Evolutionary conservation across 2,797 vertebrate species (phyloP), one percentile per base, ranked within the genome.

Genomic region (Eulemur mongoz): DNA sequence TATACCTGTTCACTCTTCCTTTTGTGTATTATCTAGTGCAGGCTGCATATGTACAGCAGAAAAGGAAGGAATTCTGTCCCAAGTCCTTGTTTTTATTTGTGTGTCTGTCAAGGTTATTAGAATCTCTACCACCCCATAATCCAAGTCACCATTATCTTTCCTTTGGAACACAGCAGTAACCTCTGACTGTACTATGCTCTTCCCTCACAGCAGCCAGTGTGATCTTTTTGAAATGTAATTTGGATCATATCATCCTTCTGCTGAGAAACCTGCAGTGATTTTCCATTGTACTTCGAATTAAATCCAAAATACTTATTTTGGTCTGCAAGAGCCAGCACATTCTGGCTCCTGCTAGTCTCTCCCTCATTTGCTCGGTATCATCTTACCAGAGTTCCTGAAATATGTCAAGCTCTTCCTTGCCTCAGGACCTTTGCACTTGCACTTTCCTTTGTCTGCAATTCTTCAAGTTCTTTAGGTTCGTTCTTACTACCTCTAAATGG

Each of bases 211-310:
- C 63, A 87, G 54, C 54, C 72, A 78, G 54, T 75, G 63, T 67
- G 63, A 27, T 75, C 52, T 52, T 85, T 89, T 30, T 85, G 90
- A 96, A 93, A 89, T 87, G 52, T 89, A 70, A 50, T 86, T 95
- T 86, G 75, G 35, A 80, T 86, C 67, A 72, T 73, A 43, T 83
- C 35, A 83, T 87, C 50, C 23, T 87, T 96, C 38, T 97, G 92
- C 65, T 67, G 70, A 94, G 89, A 91, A 86, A 67, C 15, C 35
- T 14, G 83, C 52, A 61, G 35, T 65, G 32, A 93, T 89, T 92
- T 96, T 90, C 76, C 59, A 69, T 65, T 81, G 18, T 67, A 72
- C 52, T 84, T 78, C 65, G 43, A 91, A 63, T 76, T 82, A 91
- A 95, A 83, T 93, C 35, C 30, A 72, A 73, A 93, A 73, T 88